Percentiles rank a stretch among this genome's conserved stretches.
Conservation (phyloP, 1,140 invertebrate genomes). For the Eurytemora carolleeae region DNA sequence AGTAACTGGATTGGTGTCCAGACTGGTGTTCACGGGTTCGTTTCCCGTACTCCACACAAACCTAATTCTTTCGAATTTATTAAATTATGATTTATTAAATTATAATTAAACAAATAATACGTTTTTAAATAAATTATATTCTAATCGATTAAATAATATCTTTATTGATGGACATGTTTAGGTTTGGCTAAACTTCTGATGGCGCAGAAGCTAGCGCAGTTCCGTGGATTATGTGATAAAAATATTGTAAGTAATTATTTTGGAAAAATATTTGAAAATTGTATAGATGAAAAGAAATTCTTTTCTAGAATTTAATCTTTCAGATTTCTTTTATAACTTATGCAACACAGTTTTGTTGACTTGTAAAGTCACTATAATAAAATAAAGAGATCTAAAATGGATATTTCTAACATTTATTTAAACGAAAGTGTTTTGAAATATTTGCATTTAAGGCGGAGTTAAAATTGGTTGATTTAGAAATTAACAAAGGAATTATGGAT, state of each 20-base stretch:
- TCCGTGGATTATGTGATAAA: slow-evolving; percentile 59
- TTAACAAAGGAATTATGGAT: too few relatives aligned
- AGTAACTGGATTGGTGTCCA: too few relatives aligned
- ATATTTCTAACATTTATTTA: background rate
- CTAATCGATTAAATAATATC: too few relatives aligned
- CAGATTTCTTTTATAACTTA: background rate
- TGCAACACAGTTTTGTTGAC: background rate
- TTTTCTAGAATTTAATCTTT: background rate
- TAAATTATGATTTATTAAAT: too few relatives aligned
- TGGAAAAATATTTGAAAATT: background rate
- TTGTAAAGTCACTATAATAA: background rate
- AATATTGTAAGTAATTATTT: slow-evolving; percentile 42
- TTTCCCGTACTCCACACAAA: too few relatives aligned
- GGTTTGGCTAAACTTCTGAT: slow-evolving; percentile 74
- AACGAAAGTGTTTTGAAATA: background rate
- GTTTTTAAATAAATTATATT: too few relatives aligned
- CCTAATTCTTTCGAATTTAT: too few relatives aligned
- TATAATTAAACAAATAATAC: too few relatives aligned
- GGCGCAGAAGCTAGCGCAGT: slow-evolving; percentile 83
- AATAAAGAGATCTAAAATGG: background rate
- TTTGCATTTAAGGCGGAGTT: too few relatives aligned
- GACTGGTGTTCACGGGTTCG: too few relatives aligned
- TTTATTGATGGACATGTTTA: slow-evolving; percentile 60
- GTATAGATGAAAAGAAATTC: background rate
- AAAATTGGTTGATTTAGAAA: too few relatives aligned